Conservation (phyloP, 2,888 invertebrate species). For the Asteroscopus sphinx region DNA sequence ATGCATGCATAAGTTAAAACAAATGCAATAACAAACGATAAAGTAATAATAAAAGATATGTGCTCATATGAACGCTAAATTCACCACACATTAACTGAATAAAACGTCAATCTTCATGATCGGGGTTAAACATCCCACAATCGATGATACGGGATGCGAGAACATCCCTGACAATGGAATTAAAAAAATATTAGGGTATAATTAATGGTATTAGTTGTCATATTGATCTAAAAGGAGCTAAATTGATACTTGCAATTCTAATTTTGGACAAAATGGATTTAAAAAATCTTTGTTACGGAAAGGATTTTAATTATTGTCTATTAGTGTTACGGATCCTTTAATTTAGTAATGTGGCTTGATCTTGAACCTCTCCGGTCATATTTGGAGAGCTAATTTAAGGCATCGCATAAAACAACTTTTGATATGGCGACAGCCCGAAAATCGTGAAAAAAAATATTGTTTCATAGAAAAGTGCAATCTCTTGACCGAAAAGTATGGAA, state of each 20-base stretch:
- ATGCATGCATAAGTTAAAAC: background rate
- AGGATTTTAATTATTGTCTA: too few relatives aligned
- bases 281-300: too few relatives aligned
- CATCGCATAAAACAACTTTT: too few relatives aligned
- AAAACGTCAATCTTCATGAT: constrained; percentile 82
- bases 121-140: constrained; percentile 55
- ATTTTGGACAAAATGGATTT: too few relatives aligned
- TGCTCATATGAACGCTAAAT: constrained; percentile 30
- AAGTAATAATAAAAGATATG: constrained; percentile 31
- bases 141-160: constrained; percentile 81
- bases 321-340: too few relatives aligned
- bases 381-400: too few relatives aligned
- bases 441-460: too few relatives aligned
- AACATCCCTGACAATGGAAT: constrained; percentile 38
- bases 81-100: constrained; percentile 52
- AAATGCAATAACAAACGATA: constrained; percentile 16
- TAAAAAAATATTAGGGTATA: constrained; percentile 21
- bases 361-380: too few relatives aligned
- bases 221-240: background rate
- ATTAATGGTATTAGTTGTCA: constrained; percentile 29
- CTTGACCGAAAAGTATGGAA: too few relatives aligned
- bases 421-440: too few relatives aligned
- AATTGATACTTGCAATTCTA: background rate
- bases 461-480: too few relatives aligned
- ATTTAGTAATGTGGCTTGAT: too few relatives aligned